Evolutionary conservation across 2,113 vertebrate genomes (phyloP).

Genomic region (Chauna torquata): DNA sequence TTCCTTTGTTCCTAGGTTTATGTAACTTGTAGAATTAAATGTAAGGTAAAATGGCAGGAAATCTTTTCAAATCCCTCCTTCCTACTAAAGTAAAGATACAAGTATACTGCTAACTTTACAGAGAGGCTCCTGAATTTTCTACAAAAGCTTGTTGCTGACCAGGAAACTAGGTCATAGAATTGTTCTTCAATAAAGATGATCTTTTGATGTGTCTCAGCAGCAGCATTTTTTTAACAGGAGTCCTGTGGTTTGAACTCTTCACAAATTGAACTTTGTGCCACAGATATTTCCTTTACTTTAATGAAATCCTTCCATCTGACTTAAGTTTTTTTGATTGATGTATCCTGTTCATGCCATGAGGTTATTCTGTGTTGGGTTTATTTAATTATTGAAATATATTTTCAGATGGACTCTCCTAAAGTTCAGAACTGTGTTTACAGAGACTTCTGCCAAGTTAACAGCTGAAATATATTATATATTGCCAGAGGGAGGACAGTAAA

Average conservation of each 20-base stretch:
- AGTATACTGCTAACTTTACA: constrained; percentile 33
- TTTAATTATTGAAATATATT: constrained; percentile 35
- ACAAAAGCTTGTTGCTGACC: constrained; percentile 61
- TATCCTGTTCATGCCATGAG: background rate
- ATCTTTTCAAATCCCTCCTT: constrained; percentile 32
- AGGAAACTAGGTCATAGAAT: constrained; percentile 73
- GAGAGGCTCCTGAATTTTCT: constrained; percentile 67
- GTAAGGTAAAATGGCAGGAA: background rate
- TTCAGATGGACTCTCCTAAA: background rate
- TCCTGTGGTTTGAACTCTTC: constrained; percentile 47
- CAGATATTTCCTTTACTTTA: constrained; percentile 55
- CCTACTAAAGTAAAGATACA: constrained; percentile 37
- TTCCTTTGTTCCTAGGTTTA: background rate
- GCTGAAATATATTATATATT: background rate
- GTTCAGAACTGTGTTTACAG: background rate
- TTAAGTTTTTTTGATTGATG: constrained; percentile 37
- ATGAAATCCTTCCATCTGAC: constrained; percentile 16
- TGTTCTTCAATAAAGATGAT: constrained; percentile 71
- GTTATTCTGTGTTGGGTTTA: background rate
- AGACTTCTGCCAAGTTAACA: background rate
- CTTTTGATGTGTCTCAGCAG: constrained; percentile 72
- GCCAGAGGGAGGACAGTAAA: background rate
- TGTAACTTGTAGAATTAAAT: constrained; percentile 25
- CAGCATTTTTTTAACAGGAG: constrained; percentile 48
- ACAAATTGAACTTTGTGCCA: constrained; percentile 38